Conservation (phyloP, 2,888 invertebrate genomes). For the Vesta saturnalis region DNA sequence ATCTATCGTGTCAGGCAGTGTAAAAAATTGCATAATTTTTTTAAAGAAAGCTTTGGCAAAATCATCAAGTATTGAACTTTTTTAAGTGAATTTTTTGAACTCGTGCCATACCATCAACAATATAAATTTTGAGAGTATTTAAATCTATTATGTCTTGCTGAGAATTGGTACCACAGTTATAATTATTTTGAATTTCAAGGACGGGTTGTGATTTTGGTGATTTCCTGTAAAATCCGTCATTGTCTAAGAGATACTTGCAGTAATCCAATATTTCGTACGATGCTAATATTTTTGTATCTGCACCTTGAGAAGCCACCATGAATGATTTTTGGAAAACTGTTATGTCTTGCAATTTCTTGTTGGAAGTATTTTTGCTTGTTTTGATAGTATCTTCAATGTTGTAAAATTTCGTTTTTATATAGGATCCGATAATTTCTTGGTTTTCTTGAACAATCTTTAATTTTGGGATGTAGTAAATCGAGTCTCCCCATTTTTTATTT, state of each 20-base stretch:
- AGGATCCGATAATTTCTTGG: too few relatives aligned
- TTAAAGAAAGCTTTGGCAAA: background rate
- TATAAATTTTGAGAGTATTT: too few relatives aligned
- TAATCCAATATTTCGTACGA: too few relatives aligned
- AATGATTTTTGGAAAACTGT: too few relatives aligned
- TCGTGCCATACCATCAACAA: background rate
- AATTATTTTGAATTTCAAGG: background rate
- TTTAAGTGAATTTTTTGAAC: background rate
- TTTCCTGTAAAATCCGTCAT: too few relatives aligned
- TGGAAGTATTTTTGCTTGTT: too few relatives aligned
- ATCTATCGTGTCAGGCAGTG: background rate
- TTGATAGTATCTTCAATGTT: background rate
- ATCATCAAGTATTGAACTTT: background rate
- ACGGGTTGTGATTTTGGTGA: background rate
- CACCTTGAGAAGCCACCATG: background rate
- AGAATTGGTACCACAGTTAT: too few relatives aligned
- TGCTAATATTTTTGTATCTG: too few relatives aligned
- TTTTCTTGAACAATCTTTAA: too few relatives aligned
- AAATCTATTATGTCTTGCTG: too few relatives aligned
- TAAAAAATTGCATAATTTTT: background rate
- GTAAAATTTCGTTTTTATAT: background rate
- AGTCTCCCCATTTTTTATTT: background rate
- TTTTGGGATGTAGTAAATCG: background rate
- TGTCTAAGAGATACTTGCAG: too few relatives aligned
- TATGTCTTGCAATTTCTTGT: too few relatives aligned